phyloP scores from a whole-genome alignment of 1,140 invertebrate genomes.

The Scaptomyza pallida region DNA sequence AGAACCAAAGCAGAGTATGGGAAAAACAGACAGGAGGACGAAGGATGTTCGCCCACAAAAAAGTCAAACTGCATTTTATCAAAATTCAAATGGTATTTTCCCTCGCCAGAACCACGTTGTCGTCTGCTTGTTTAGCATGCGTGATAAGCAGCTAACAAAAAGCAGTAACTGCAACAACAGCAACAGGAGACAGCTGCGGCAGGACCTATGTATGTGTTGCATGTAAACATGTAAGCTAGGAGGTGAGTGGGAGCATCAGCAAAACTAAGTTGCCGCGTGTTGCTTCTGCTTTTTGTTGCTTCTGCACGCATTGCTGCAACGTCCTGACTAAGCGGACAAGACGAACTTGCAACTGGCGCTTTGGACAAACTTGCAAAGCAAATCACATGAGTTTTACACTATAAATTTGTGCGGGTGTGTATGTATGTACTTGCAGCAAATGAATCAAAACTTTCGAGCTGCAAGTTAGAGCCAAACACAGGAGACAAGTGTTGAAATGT shows the following conservation, averaged over 20 bases:
- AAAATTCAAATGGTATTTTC: constrained; percentile 80
- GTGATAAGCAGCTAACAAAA: constrained; percentile 72
- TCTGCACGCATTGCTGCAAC: constrained; percentile 18
- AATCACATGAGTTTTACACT: constrained; percentile 49
- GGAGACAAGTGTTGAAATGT: constrained; percentile 46
- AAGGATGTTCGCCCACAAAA: constrained; percentile 41
- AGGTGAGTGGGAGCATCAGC: constrained; percentile 7
- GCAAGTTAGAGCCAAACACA: constrained; percentile 1
- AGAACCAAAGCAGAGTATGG: neutral
- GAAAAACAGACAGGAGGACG: constrained; percentile 12
- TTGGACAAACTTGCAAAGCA: constrained; percentile 43
- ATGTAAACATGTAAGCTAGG: constrained; percentile 31
- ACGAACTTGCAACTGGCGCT: constrained; percentile 34
- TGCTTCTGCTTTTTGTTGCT: constrained; percentile 14
- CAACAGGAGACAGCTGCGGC: constrained; percentile 30
- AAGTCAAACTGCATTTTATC: constrained; percentile 77
- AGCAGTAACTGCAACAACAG: constrained; percentile 37
- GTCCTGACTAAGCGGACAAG: constrained; percentile 13
- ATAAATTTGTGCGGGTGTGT: neutral
- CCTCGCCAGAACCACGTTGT: constrained; percentile 15
- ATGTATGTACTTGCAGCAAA: constrained; percentile 46
- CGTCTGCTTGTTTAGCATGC: constrained; percentile 75
- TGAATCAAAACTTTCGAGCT: constrained; percentile 48
- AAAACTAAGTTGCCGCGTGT: constrained; percentile 45
- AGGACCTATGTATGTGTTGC: constrained; percentile 33